These are phyloP conservation scores for Lerista edwardsae DNA, from an alignment of 2,797 vertebrate species.

Conservation along the genomic window DNA sequence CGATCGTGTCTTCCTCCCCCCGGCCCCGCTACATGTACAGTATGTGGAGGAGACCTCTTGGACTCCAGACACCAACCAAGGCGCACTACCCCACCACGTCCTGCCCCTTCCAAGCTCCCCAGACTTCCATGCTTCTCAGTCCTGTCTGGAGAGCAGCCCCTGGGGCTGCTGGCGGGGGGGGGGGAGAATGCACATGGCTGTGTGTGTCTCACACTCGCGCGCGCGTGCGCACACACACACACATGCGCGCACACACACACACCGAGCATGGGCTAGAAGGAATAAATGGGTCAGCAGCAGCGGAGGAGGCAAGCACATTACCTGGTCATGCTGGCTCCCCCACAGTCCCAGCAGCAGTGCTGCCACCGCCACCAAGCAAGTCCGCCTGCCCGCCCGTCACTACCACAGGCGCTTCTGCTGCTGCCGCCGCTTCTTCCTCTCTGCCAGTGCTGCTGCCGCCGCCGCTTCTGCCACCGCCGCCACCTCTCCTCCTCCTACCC, in stretches of 20 bases:
- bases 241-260: too few relatives aligned
- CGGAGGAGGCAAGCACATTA: conserved; percentile 54
- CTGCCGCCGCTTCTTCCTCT: conserved; percentile 56
- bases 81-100: background rate
- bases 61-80: background rate
- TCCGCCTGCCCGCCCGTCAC: conserved; percentile 35
- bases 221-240: background rate
- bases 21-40: background rate
- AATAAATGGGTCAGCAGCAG: conserved; percentile 16
- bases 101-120: conserved; percentile 14
- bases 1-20: conserved; percentile 3
- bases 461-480: conserved; percentile 5
- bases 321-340: conserved; percentile 75
- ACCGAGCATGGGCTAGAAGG: too few relatives aligned
- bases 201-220: too few relatives aligned
- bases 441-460: conserved; percentile 17
- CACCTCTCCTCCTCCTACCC: conserved; percentile 53
- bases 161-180: background rate
- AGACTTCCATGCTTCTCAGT: conserved; percentile 40
- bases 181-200: background rate
- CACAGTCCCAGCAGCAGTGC: conserved; percentile 59
- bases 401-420: conserved; percentile 49
- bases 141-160: conserved; percentile 18
- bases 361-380: conserved; percentile 21
- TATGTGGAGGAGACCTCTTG: background rate